phyloP scores from a whole-genome alignment of 2,113 vertebrate genomes.

The Takifugu flavidus region DNA sequence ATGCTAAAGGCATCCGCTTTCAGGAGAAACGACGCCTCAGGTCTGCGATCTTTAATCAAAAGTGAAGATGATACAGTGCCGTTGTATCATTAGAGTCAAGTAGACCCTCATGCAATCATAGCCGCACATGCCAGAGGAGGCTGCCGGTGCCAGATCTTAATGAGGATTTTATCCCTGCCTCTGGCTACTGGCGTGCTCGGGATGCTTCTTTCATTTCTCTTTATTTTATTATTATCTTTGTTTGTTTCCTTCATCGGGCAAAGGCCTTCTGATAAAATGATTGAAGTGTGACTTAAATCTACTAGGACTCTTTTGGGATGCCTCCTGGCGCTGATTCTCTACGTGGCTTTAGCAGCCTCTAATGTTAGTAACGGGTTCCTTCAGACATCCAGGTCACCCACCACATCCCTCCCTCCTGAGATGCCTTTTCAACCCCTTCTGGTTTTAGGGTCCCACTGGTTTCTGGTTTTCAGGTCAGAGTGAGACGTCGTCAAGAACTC shows the following conservation, averaged over 20 bases:
- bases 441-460: too few relatives aligned
- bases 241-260: slow-evolving; percentile 15
- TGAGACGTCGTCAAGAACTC: too few relatives aligned
- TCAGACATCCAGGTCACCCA: too few relatives aligned
- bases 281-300: slow-evolving; percentile 10
- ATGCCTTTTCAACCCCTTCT: too few relatives aligned
- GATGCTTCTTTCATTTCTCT: slow-evolving; percentile 12
- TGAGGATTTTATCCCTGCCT: slow-evolving; percentile 63
- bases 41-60: slow-evolving; percentile 8
- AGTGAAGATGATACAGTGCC: slow-evolving; percentile 7
- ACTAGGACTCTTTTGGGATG: slow-evolving; percentile 3
- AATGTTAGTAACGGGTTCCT: too few relatives aligned
- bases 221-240: background rate
- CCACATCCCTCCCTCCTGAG: too few relatives aligned
- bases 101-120: background rate
- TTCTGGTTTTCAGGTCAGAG: too few relatives aligned
- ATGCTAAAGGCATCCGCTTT: too few relatives aligned
- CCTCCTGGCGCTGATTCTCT: background rate
- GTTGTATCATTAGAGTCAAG: slow-evolving; percentile 16
- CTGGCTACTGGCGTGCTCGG: slow-evolving; percentile 53
- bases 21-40: background rate
- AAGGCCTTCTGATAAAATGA: slow-evolving; percentile 25
- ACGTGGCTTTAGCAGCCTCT: background rate
- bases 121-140: slow-evolving; percentile 7
- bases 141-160: slow-evolving; percentile 51